Base-by-base conservation (phyloP, 2,113 vertebrate genomes). In the Morone chrysops region DNA sequence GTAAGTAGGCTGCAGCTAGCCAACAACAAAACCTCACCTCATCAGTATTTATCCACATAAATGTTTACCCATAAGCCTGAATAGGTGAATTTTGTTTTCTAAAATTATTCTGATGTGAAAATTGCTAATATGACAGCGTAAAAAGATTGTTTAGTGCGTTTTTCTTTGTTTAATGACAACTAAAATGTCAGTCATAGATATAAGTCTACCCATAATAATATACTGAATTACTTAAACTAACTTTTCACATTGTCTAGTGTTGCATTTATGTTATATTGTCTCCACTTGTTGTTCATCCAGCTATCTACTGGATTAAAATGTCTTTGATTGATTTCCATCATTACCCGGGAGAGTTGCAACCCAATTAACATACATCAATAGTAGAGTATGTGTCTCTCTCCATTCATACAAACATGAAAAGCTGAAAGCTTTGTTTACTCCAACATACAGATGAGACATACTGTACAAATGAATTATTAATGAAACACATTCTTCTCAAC, bases 401-500 rank as follows among this genome's bases (percentile, higher is more conserved):
- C 25, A 22, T 70, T 69, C 51, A 18, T 43, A 43, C 20, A 81
- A 17, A 40, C 2, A 1, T 56, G 4, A 11, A 14, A 65, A 5
- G 18, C 43, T 60, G 5, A 60, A 25, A 68, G 22, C 54, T 62
- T 20, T 62, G 38, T 61, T 66, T 69, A 8, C 68, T 67, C 51
- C 16, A 43, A 10, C 2, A 31, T 18, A 5, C 61, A 51, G 40
- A 65, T 36, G 38, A 16, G 9, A 40, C 18, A 18, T 20, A 36
- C 6, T 31, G 31, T 31, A 31, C 45, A 1, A 22, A 67, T 73
- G 6, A 60, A 68, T 61, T 68, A 53, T 73, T 60, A 47, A 78
- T 65, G n/a, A 22, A 22, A 45, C 41, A 43, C 25, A 56, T 38
- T 67, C 2, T 48, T 74, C 14, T 43, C 54, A 50, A 43, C 38